Evolutionary conservation across 2,888 invertebrate genomes (phyloP).

Genomic region (Erynnis tages): DNA sequence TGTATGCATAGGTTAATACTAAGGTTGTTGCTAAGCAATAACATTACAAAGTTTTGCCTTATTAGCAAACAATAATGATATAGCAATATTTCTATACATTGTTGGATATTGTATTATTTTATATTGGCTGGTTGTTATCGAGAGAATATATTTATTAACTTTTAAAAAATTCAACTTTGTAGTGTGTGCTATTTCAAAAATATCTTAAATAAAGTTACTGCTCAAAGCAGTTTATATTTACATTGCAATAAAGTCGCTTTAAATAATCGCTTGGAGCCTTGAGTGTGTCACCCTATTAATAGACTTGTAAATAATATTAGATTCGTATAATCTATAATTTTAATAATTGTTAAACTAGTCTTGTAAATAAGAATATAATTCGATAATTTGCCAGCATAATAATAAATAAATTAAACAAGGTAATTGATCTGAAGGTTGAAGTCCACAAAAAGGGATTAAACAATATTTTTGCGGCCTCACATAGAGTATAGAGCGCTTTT

Average conservation of each 20-base stretch:
- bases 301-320: conserved; percentile 31
- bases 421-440: conserved; percentile 1
- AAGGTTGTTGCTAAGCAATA: not conserved
- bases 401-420: not conserved
- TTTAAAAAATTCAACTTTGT: not conserved
- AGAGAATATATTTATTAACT: not conserved
- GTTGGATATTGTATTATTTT: not conserved
- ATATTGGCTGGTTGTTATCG: conserved; percentile 1
- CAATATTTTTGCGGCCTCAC: not conserved
- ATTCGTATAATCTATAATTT: conserved; percentile 4
- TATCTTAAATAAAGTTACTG: not conserved
- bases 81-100: conserved; percentile 7
- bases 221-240: not conserved
- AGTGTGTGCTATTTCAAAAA: not conserved
- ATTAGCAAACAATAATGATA: conserved; percentile 6
- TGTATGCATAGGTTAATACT: not conserved
- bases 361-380: conserved; percentile 42
- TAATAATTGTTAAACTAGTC: conserved; percentile 34
- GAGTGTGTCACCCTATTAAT: conserved; percentile 64
- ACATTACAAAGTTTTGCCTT: not conserved
- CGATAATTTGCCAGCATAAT: conserved; percentile 25
- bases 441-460: not conserved
- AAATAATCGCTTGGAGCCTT: conserved; percentile 54
- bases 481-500: not conserved
- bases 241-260: conserved; percentile 33